Evolutionary conservation across 2,888 invertebrate genomes (phyloP), one percentile per base, ranked within the genome.

Genomic region (Eupithecia subfuscata): DNA sequence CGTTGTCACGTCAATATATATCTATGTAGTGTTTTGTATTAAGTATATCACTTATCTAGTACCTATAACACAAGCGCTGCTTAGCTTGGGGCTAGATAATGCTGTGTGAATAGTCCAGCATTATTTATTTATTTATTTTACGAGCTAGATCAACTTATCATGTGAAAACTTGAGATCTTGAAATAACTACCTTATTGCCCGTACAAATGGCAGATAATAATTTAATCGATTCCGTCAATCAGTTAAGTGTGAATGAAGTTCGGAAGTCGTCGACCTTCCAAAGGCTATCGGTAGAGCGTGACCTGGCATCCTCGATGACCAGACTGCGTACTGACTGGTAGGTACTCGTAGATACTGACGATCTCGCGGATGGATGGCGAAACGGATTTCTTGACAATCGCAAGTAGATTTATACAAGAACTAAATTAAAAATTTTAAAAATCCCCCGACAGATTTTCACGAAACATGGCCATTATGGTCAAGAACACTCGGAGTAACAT

Each of bases 221-320:
- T 80, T 79, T 80, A 80, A 82, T 82, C 80, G 76, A 73, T 76
- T 78, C 75, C 76, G 76, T 68, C 78, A 79, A 82, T 82, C 82
- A 78, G 77, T 67, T 71, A 75, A 75, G 76, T 77, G 67, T 80
- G 73, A 77, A 82, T 81, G 81, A 84, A 83, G 82, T 83, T 83
- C 80, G 81, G 80, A 82, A 84, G 89, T 89, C 89, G 87, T 82
- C 88, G 89, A 90, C 87, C 87, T 84, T 82, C 80, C 70, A 79
- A 77, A 79, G 77, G 83, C 79, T 78, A 71, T 74, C 84, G 80
- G 16, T 82, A 79, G 84, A 86, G 84, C 89, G 84, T 85, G 84
- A 83, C 84, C 85, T 79, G 79, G 78, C 81, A 84, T 87, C 87
- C 86, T 88, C 60, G 14, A 12, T 25, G 60, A 25, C 60, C 60